These are phyloP conservation scores for Epinotia demarniana DNA, from an alignment of 2,888 invertebrate species.

Conservation along the genomic window DNA sequence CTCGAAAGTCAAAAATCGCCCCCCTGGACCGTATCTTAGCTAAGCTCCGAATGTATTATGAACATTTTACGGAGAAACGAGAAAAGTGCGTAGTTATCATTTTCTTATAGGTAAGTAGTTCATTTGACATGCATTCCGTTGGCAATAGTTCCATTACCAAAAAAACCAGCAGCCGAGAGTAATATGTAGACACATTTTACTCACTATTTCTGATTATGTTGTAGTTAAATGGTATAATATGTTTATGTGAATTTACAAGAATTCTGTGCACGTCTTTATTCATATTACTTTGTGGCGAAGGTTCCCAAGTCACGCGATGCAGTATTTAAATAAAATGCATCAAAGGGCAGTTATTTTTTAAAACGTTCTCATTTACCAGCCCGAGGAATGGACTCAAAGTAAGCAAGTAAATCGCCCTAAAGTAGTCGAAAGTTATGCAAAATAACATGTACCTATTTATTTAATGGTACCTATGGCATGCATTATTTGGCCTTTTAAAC, in stretches of 20 bases:
- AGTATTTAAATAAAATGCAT: slow-evolving; percentile 40
- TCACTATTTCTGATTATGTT: not conserved
- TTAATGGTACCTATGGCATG: too few relatives aligned
- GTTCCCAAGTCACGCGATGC: slow-evolving; percentile 38
- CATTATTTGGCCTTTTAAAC: too few relatives aligned
- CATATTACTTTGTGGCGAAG: slow-evolving; percentile 16
- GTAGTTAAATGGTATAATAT: not conserved
- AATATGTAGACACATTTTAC: not conserved
- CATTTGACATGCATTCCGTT: too few relatives aligned
- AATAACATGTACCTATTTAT: slow-evolving; percentile 4
- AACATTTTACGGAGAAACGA: too few relatives aligned
- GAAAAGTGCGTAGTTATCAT: too few relatives aligned
- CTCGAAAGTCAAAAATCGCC: too few relatives aligned
- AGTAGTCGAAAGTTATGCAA: slow-evolving; percentile 24
- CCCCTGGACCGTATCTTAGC: too few relatives aligned
- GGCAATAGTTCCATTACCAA: not conserved
- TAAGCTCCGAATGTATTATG: too few relatives aligned
- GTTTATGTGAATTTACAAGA: slow-evolving; percentile 1
- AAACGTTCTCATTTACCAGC: slow-evolving; percentile 31
- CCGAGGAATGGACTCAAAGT: slow-evolving; percentile 33
- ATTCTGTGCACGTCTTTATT: slow-evolving; percentile 15
- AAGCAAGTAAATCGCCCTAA: slow-evolving; percentile 29
- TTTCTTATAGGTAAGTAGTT: too few relatives aligned
- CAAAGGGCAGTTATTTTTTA: slow-evolving; percentile 30
- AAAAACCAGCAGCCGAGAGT: not conserved